Evolutionary conservation across 2,888 invertebrate species (phyloP), one percentile per base, ranked within the genome.

Genomic region (Scelioninae gen. 1): DNA sequence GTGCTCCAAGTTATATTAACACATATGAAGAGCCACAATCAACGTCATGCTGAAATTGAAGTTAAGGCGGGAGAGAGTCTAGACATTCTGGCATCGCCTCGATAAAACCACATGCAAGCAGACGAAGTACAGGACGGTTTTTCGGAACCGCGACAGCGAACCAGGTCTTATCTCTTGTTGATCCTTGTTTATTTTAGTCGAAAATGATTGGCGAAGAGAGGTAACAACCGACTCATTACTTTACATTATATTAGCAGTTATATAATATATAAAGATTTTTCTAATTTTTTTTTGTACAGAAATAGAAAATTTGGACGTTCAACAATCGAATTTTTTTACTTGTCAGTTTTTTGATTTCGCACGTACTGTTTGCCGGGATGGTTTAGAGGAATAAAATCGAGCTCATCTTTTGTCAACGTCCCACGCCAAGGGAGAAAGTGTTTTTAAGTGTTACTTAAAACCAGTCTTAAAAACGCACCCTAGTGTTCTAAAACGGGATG

Each of bases 211-310:
- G 29, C 29, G 11, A 60, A 60, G 71, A 71, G 40, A 71, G 71
- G 60, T 49, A 9, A 51, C 60, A 71, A 71, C 71, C 71, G 71
- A 49, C 56, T 69, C 69, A 56, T 16, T 34, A 47, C 68, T 68
- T 68, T 68, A 43, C 45, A 38, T n/a, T n/a, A n/a, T n/a, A n/a
- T n/a, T 5, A 34, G 6, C 34, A 34, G 9, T 7, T 9, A n/a
- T 5, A 7, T 15, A 49, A 7, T 15, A 13, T 49, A 49, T 15
- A 49, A 49, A 5, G n/a, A 29, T 53, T 31, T 31, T 11, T 11
- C 29, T 5, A 29, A 7, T 31, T 31, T 31, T 53, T 13, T 47
- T 15, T 47, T 29, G 7, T 49, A 49, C 16, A 49, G 49, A 16
- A 15, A 34, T 10, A 10, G 49, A 15, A 1, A 11, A 15, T 5